Base-by-base conservation (phyloP, 92 coral and sea anemone genomes). In the Epizoanthus rinbou region DNA sequence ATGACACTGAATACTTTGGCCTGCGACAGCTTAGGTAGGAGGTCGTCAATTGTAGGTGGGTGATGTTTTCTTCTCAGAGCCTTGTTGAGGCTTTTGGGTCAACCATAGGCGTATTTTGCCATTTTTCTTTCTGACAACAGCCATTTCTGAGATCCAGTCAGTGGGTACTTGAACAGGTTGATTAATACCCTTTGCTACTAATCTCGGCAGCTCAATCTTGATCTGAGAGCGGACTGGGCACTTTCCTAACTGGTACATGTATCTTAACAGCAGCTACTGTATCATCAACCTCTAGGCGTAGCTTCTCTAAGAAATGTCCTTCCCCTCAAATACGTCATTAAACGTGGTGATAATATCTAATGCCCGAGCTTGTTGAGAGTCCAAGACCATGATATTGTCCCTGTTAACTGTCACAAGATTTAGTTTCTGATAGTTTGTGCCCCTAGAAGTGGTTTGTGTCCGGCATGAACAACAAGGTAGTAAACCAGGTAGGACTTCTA, bases 61-160 rank as follows among this genome's bases (percentile, higher is more conserved):
- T 73, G 81, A 37, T 70, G 90, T 47, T 81, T 87, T 37, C 86
- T n/a, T 73, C 70, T 53, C 64, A 70, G 50, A 6, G 50, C 50
- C 11, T 7, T 43, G 50, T 59, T 59, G 64, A 59, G 64, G 9
- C 80, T 22, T 81, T 87, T 2, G 86, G 86, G 63, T 87, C 86
- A 57, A 87, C 39, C 86, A 73, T 3, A 87, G 24, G 56, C 83
- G 41, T 76, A 80, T 74, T 73, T 75, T 60, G 24, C 90, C 86
- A 18, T 87, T 80, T n/a, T 78, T 68, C 74, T 87, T 82, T 15
- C 80, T 87, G 33, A 69, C 81, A 33, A 86, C 91, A 28, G 69
- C 85, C 88, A 88, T 84, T 2, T 86, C 79, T 18, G 88, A 84
- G 28, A 80, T 82, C 85, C 88, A 85, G 33, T 85, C 86, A 17